A percentile compares a stretch with the other conserved stretches of the same genome.
phyloP scores from a whole-genome alignment of 2,888 invertebrate genomes.

The Thera britannica region DNA sequence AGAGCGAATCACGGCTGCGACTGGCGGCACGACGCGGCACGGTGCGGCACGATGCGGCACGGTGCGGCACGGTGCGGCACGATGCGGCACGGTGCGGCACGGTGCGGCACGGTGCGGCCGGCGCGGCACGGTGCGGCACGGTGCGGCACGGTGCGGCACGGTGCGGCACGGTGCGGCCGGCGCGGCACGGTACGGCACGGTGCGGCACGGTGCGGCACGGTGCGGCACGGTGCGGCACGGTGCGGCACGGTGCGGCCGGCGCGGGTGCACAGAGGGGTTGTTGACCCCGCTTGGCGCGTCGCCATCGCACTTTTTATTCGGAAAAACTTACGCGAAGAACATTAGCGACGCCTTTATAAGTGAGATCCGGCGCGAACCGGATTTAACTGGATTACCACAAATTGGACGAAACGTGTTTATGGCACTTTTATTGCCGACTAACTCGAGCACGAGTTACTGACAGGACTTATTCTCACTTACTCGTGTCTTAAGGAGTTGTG shows the following conservation, averaged over 20 bases:
- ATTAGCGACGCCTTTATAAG: slow-evolving; percentile 29
- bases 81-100: too few species aligned
- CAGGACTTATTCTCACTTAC: background rate
- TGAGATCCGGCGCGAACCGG: slow-evolving; percentile 21
- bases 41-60: too few species aligned
- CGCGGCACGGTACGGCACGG: too few species aligned
- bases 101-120: background rate
- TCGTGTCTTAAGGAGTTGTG: background rate
- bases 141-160: too few species aligned
- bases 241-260: background rate
- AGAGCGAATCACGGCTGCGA: too few species aligned
- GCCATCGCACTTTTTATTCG: slow-evolving; percentile 31
- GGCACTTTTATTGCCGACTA: slow-evolving; percentile 30
- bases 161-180: too few species aligned
- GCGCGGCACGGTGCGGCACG: background rate
- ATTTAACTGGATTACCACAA: slow-evolving; percentile 32
- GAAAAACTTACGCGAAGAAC: slow-evolving; percentile 26
- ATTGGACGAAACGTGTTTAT: slow-evolving; percentile 34
- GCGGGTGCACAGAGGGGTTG: too few species aligned
- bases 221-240: too few species aligned
- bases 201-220: too few species aligned
- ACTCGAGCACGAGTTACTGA: slow-evolving; percentile 14
- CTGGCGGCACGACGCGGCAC: too few species aligned
- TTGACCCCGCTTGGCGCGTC: slow-evolving; percentile 16
- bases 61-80: too few species aligned